Percentiles rank a stretch among this genome's conserved stretches.
Evolutionary conservation across 2,888 invertebrate species (phyloP).

Genomic region (Steinernema scapterisci): DNA sequence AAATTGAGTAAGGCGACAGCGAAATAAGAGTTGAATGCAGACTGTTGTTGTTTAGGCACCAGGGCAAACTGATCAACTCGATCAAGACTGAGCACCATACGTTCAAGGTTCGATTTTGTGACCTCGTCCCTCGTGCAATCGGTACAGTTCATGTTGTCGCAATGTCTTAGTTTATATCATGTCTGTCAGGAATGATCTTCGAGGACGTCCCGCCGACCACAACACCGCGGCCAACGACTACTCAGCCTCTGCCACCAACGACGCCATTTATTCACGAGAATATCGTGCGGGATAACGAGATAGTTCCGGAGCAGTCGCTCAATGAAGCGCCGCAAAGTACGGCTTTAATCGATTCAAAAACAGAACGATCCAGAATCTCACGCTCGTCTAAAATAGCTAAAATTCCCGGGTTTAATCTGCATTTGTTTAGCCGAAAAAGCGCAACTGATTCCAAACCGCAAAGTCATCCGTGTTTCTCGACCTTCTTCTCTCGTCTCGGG

Average conservation of each 20-base stretch:
- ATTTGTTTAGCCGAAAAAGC: background rate
- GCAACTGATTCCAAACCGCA: background rate
- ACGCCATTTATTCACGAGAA: conserved; percentile 11
- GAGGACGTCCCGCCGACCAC: conserved; percentile 32
- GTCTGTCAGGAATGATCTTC: conserved; percentile 32
- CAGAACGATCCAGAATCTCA: too few species aligned
- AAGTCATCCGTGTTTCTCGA: background rate
- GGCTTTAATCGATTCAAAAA: too few species aligned
- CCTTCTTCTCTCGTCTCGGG: conserved; percentile 7
- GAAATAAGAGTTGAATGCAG: background rate
- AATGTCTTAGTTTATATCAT: conserved; percentile 12
- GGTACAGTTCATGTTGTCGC: conserved; percentile 41
- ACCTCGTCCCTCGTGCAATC: conserved; percentile 59
- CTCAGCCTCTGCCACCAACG: background rate
- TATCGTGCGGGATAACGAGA: too few species aligned
- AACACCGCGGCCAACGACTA: conserved; percentile 7
- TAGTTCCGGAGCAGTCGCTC: too few species aligned
- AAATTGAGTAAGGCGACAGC: conserved; percentile 54
- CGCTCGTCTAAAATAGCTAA: too few species aligned
- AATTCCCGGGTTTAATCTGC: too few species aligned
- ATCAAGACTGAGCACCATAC: conserved; percentile 52
- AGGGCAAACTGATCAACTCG: conserved; percentile 63
- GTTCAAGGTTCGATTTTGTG: conserved; percentile 64
- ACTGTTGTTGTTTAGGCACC: conserved; percentile 44
- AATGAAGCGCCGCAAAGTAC: too few species aligned